Conservation (phyloP, 1,140 invertebrate species). For the Drosophila melanica region DNA sequence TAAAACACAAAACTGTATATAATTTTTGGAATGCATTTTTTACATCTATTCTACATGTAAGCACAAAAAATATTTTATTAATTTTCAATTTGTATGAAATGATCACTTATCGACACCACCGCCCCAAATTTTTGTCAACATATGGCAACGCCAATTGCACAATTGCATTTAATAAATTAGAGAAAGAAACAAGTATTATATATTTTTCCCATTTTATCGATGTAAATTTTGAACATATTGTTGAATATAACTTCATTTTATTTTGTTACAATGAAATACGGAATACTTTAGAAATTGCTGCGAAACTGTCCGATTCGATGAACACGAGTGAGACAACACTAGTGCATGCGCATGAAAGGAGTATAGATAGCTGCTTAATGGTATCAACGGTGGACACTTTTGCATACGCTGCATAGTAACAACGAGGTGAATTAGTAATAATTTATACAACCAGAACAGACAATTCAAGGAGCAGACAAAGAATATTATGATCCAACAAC, state of each 20-base stretch:
- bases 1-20: background rate
- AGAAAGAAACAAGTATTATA: background rate
- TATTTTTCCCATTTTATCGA: background rate
- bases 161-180: constrained; percentile 1
- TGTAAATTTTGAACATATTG: background rate
- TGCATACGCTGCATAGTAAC: constrained; percentile 23
- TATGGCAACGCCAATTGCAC: constrained; percentile 15
- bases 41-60: background rate
- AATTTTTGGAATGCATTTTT: background rate
- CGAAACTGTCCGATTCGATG: constrained; percentile 18
- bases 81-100: background rate
- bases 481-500: background rate
- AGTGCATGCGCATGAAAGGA: constrained; percentile 39
- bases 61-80: background rate
- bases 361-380: constrained; percentile 40
- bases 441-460: background rate
- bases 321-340: constrained; percentile 37
- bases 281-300: constrained; percentile 1
- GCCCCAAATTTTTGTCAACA: background rate
- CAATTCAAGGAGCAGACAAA: background rate
- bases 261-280: background rate
- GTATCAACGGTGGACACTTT: background rate
- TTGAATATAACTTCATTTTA: background rate
- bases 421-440: background rate
- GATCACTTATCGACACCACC: constrained; percentile 11